Base-by-base conservation (phyloP, 2,888 invertebrate genomes). In the Bimastos eiseni region DNA sequence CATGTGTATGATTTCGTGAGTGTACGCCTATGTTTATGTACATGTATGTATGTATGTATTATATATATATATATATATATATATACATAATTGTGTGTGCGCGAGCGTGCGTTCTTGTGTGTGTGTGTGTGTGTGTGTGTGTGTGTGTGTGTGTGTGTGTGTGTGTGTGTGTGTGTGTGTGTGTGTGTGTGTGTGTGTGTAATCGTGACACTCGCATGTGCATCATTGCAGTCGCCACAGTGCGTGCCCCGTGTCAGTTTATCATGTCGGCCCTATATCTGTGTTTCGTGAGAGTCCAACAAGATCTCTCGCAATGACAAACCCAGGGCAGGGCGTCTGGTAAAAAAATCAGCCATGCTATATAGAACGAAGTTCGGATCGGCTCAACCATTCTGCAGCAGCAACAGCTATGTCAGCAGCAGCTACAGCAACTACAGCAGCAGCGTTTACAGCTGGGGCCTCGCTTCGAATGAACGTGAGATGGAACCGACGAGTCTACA, bases 341-440 rank as follows among this genome's bases (percentile, higher is more conserved):
- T 70, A 70, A 70, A 70, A 70, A 49, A 4, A 1, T 70, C 8
- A 70, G 70, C 70, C 70, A 8, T 70, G n/a, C 8, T 70, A n/a
- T 70, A n/a, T 70, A n/a, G 70, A 70, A 70, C 70, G n/a, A 70
- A 70, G 70, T 70, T 70, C 70, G 70, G 70, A 70, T 70, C n/a
- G 11, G 70, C 11, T 30, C 1, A 70, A n/a, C n/a, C 70, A 70
- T 70, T 70, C 70, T n/a, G n/a, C 70, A n/a, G 70, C 70, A 70
- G 70, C 49, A 49, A 15, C 44, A 17, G 24, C 55, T 30, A 30
- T 11, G 30, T 24, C 30, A 70, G 13, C 70, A 17, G 17, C 70
- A 70, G 70, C n/a, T n/a, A 1, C 70, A n/a, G 70, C 70, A 70
- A 8, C 49, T 17, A 17, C 38, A 38, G 15, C 44, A 44, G 44